A percentile compares a stretch with the other conserved stretches of the same genome.
phyloP scores from a whole-genome alignment of 2,113 vertebrate genomes.

The Oophaga pumilio region DNA sequence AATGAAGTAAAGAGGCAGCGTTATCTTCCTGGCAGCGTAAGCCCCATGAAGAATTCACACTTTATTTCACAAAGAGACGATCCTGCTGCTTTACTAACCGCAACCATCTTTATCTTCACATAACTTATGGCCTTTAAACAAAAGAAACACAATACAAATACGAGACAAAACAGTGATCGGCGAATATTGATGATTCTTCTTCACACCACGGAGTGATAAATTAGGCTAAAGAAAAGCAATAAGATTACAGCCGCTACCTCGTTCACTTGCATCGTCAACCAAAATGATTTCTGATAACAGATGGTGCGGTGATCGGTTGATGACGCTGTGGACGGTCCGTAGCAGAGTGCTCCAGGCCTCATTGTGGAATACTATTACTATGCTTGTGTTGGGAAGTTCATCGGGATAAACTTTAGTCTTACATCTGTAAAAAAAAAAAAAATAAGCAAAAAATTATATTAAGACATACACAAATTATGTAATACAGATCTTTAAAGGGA shows the following conservation, averaged over 20 bases:
- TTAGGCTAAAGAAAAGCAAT: not conserved
- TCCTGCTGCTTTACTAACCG: too few species aligned
- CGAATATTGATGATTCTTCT: not conserved
- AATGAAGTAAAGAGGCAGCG: too few species aligned
- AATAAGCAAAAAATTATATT: not conserved
- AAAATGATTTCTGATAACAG: conserved; percentile 88
- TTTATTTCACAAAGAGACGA: too few species aligned
- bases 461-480: not conserved
- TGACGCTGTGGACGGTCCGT: conserved; percentile 89
- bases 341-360: conserved; percentile 97
- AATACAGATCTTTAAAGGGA: not conserved
- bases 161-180: not conserved
- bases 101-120: not conserved
- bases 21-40: too few species aligned
- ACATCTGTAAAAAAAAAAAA: conserved; percentile 81
- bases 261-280: conserved; percentile 95
- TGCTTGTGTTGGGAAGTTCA: conserved; percentile 91
- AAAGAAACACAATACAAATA: not conserved
- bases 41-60: too few species aligned
- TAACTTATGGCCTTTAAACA: not conserved
- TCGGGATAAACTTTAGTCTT: conserved; percentile 89
- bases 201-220: not conserved
- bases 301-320: conserved; percentile 85
- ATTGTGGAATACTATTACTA: conserved; percentile 98
- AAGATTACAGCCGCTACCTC: conserved; percentile 72